Percentiles rank a stretch among this genome's conserved stretches.
These are phyloP conservation scores for Alaudala cheleensis DNA, from an alignment of 2,113 vertebrate genomes.

Conservation along the genomic window DNA sequence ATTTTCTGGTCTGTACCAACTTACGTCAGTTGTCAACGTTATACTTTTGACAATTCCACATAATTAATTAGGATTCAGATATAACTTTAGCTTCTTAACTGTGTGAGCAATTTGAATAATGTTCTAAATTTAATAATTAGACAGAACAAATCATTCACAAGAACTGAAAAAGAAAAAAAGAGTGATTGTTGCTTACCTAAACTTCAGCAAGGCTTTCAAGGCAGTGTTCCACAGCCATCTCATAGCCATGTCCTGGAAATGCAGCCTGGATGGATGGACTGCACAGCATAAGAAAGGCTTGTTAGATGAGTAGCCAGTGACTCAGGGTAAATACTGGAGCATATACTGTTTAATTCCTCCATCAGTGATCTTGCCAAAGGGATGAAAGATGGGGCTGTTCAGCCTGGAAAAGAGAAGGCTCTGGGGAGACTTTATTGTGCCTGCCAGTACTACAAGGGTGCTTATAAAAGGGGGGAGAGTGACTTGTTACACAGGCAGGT, in stretches of 20 bases:
- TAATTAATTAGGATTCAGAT: not conserved
- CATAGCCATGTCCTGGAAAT: not conserved
- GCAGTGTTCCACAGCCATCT: not conserved
- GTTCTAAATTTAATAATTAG: not conserved
- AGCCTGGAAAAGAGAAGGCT: not conserved
- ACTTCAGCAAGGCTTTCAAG: not conserved
- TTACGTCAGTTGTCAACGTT: not conserved
- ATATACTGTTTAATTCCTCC: not conserved
- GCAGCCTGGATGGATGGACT: not conserved
- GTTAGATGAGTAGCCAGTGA: not conserved
- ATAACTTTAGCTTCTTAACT: not conserved
- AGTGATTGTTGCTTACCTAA: not conserved
- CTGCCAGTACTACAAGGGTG: not conserved
- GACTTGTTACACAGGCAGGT: not conserved
- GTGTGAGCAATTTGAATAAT: not conserved
- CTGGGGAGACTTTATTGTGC: not conserved
- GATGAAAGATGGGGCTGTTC: not conserved
- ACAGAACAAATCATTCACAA: not conserved
- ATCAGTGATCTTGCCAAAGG: not conserved
- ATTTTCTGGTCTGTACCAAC: not conserved
- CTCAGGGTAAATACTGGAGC: not conserved
- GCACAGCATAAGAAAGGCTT: not conserved
- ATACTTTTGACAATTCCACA: not conserved
- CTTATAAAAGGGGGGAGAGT: not conserved
- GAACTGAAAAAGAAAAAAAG: not conserved